Conservation (phyloP, 2,797 vertebrate genomes). For the Oryzias dopingdopingensis region DNA sequence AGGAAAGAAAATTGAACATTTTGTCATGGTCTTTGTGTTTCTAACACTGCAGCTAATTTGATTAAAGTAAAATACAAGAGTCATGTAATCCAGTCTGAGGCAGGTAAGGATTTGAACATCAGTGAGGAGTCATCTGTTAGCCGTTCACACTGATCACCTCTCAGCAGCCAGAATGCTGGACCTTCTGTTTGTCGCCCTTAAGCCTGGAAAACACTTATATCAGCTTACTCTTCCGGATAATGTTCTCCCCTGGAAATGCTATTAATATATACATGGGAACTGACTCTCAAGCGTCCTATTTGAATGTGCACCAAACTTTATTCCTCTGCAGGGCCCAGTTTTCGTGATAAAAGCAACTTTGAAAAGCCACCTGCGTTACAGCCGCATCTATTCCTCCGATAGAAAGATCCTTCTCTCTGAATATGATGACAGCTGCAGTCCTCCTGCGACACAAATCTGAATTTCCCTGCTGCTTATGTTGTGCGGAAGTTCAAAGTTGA, state of each 20-base stretch:
- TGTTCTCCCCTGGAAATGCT: conserved; percentile 69
- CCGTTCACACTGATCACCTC: conserved; percentile 10
- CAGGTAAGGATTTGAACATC: too few relatives aligned
- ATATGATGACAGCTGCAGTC: conserved; percentile 65
- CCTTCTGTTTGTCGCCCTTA: conserved; percentile 45
- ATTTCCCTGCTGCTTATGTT: conserved; percentile 56
- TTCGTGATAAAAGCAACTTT: conserved; percentile 61
- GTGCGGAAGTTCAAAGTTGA: conserved; percentile 55
- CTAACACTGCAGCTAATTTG: too few relatives aligned
- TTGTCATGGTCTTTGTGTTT: too few relatives aligned
- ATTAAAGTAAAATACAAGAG: too few relatives aligned
- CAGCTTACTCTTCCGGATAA: conserved; percentile 45
- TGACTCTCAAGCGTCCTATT: conserved; percentile 52
- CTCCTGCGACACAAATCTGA: conserved; percentile 39
- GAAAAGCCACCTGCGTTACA: conserved; percentile 73
- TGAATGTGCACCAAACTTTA: conserved; percentile 68
- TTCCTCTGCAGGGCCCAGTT: conserved; percentile 63
- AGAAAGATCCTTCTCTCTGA: conserved; percentile 31
- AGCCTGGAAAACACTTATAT: conserved; percentile 46
- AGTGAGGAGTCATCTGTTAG: too few relatives aligned
- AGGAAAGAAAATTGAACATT: too few relatives aligned
- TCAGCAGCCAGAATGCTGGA: conserved; percentile 25
- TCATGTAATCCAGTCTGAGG: too few relatives aligned
- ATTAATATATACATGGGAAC: conserved; percentile 58
- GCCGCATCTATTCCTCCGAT: conserved; percentile 43